Conservation (phyloP, 2,797 vertebrate species). For the Onychomys arenicola region DNA sequence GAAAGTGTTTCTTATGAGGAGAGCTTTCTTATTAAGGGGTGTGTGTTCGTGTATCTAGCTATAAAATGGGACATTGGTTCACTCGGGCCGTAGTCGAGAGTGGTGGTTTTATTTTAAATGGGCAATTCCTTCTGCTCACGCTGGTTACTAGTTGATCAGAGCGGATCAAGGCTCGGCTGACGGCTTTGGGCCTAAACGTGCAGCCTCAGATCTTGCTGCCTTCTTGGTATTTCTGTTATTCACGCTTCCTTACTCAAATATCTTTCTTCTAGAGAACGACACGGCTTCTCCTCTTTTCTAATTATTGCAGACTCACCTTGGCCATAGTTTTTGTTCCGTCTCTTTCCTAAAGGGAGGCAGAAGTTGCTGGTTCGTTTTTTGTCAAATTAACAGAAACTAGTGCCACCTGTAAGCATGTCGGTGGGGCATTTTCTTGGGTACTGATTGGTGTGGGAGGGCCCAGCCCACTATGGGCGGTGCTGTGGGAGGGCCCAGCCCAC, state of each 20-base stretch:
- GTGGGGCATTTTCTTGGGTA: no score
- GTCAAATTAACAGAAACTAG: background rate
- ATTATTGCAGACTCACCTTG: background rate
- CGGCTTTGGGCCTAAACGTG: background rate
- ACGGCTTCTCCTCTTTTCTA: background rate
- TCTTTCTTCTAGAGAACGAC: background rate
- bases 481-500: no score
- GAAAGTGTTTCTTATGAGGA: background rate
- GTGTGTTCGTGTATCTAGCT: slow-evolving; percentile 3
- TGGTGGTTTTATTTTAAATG: slow-evolving; percentile 45
- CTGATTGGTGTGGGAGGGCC: background rate
- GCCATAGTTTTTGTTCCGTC: background rate
- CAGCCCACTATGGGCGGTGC: no score
- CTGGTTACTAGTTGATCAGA: background rate
- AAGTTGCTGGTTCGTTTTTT: background rate
- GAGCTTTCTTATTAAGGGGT: background rate
- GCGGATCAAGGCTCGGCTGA: background rate
- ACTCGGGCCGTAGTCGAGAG: background rate
- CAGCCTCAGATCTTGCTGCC: background rate
- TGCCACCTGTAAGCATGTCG: background rate
- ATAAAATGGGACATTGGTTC: slow-evolving; percentile 45
- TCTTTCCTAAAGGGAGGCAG: background rate
- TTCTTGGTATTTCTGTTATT: slow-evolving; percentile 16
- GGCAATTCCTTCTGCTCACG: slow-evolving; percentile 12
- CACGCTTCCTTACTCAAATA: background rate